Conservation (phyloP, 2,113 vertebrate genomes). For the Embiotoca jacksoni region DNA sequence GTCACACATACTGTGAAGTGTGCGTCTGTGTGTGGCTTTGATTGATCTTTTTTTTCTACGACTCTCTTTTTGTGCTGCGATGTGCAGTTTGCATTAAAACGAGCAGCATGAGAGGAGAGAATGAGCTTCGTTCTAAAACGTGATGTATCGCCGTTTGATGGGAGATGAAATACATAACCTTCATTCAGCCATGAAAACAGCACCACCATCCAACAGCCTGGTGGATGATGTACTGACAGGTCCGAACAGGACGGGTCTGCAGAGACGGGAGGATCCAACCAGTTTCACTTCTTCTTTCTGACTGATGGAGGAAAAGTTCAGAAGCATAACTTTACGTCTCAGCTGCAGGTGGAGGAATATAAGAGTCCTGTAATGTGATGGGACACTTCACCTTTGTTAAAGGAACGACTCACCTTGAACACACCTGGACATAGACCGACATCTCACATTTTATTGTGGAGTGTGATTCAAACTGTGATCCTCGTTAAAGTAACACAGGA, state of each 20-base stretch:
- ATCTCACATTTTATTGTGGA: too few relatives aligned
- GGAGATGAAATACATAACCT: conserved; percentile 24
- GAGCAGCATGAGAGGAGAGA: conserved; percentile 10
- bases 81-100: conserved; percentile 57
- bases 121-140: conserved; percentile 19
- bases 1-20: conserved; percentile 64
- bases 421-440: too few relatives aligned
- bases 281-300: neutral
- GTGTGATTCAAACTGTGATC: too few relatives aligned
- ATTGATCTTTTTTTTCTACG: conserved; percentile 66
- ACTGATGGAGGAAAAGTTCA: too few relatives aligned
- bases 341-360: too few relatives aligned
- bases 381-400: too few relatives aligned
- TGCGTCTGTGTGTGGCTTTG: conserved; percentile 58
- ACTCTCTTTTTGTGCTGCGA: conserved; percentile 41
- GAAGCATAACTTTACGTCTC: too few relatives aligned
- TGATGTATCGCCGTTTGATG: conserved; percentile 40
- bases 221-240: conserved; percentile 2
- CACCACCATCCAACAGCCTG: neutral
- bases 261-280: neutral
- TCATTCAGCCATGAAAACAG: neutral
- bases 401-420: too few relatives aligned
- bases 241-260: neutral
- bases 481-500: too few relatives aligned
- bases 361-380: too few relatives aligned